phyloP scores from a whole-genome alignment of 1,140 invertebrate species.

The Lerema accius region DNA sequence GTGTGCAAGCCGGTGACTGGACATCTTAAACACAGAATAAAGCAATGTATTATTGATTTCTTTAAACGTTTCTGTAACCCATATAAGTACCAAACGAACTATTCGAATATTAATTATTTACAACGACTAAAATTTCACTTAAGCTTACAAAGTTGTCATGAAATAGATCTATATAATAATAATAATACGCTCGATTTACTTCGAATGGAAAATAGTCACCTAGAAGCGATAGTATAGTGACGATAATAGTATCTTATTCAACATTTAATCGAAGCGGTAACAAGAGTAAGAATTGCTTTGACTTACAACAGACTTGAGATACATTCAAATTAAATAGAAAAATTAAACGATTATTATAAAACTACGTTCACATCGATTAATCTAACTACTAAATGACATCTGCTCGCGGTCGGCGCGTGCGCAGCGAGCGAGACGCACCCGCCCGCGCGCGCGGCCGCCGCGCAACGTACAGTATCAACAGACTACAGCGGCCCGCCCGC shows the following conservation, averaged over 20 bases:
- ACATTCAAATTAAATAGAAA: constrained; percentile 45
- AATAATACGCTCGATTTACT: constrained; percentile 55
- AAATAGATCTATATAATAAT: constrained; percentile 50
- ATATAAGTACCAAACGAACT: constrained; percentile 57
- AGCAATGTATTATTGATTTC: constrained; percentile 47
- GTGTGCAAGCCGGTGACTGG: constrained; percentile 64
- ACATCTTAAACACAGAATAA: constrained; percentile 54
- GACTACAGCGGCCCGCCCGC: constrained; percentile 63
- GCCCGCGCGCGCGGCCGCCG: too few species aligned
- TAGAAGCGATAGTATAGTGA: constrained; percentile 73
- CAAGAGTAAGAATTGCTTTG: constrained; percentile 63
- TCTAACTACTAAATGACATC: constrained; percentile 62
- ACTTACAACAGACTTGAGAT: constrained; percentile 50
- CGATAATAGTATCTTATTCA: constrained; percentile 61
- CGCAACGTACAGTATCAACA: too few species aligned
- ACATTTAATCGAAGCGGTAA: constrained; percentile 72
- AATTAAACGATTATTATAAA: constrained; percentile 55
- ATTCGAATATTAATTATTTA: constrained; percentile 65
- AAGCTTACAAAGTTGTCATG: constrained; percentile 67
- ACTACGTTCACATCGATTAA: constrained; percentile 72
- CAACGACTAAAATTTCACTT: constrained; percentile 68
- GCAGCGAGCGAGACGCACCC: constrained; percentile 41
- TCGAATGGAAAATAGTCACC: constrained; percentile 63
- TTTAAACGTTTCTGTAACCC: constrained; percentile 56
- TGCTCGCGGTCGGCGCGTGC: constrained; percentile 11